phyloP scores from a whole-genome alignment of 2,113 vertebrate genomes.

The Zeus faber region DNA sequence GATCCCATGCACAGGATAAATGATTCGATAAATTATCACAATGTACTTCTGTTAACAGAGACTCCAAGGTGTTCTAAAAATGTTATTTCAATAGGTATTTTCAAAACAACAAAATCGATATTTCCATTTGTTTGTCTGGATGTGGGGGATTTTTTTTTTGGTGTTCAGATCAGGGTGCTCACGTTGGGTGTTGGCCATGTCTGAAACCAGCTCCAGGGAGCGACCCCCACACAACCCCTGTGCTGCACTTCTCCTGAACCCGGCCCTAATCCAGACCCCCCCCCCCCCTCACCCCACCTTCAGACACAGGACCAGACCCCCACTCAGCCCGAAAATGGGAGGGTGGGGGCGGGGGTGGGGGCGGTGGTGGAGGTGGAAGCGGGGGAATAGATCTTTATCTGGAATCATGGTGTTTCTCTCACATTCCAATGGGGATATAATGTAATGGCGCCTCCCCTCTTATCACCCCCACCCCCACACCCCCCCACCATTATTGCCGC shows the following conservation, averaged over 20 bases:
- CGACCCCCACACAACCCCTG: too few relatives aligned
- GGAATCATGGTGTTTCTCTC: constrained; percentile 40
- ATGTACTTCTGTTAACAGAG: too few relatives aligned
- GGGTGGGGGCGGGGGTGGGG: constrained; percentile 58
- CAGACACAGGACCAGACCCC: constrained; percentile 35
- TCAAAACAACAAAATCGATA: too few relatives aligned
- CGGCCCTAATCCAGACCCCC: constrained; percentile 45
- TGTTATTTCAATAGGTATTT: too few relatives aligned
- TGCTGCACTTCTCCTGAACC: constrained; percentile 62
- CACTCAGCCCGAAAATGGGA: constrained; percentile 33
- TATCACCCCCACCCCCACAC: constrained; percentile 2
- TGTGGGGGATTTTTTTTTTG: too few relatives aligned
- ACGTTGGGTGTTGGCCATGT: too few relatives aligned
- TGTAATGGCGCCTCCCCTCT: constrained; percentile 14
- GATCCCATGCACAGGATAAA: too few relatives aligned
- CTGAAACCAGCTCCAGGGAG: too few relatives aligned
- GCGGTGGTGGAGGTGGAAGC: constrained; percentile 51
- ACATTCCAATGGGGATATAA: constrained; percentile 59
- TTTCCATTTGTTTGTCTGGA: too few relatives aligned
- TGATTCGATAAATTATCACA: too few relatives aligned
- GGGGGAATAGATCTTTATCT: constrained; percentile 32
- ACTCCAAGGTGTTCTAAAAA: too few relatives aligned
- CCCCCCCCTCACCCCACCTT: constrained; percentile 24
- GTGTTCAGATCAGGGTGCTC: too few relatives aligned
- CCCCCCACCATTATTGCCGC: constrained; percentile 53